phyloP scores from a whole-genome alignment of 2,797 vertebrate genomes.

The Chiloscyllium punctatum region DNA sequence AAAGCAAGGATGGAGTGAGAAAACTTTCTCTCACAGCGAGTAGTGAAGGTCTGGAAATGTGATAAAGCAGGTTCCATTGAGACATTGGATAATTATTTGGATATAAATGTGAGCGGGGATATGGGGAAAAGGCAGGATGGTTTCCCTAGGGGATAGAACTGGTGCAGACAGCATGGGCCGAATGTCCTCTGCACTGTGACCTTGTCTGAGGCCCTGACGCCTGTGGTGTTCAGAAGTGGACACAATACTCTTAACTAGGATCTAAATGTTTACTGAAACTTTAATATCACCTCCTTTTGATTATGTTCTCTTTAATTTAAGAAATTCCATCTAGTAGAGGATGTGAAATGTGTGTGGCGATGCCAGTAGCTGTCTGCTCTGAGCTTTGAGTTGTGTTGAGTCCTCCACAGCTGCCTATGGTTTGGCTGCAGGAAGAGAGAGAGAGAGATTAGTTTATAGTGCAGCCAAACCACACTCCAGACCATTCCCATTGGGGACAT shows the following conservation, averaged over 20 bases:
- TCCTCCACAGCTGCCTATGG: not conserved
- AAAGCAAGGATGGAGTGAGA: too few relatives aligned
- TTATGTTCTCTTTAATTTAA: not conserved
- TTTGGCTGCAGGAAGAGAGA: not conserved
- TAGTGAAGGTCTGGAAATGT: too few relatives aligned
- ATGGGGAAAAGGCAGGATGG: too few relatives aligned
- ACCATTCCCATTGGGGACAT: conserved; percentile 41
- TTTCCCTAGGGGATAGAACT: too few relatives aligned
- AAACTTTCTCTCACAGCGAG: too few relatives aligned
- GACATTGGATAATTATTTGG: too few relatives aligned
- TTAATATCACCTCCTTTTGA: not conserved
- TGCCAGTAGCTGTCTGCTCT: not conserved
- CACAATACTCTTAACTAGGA: not conserved
- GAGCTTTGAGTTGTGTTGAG: not conserved
- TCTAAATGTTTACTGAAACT: not conserved
- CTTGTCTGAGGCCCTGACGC: not conserved
- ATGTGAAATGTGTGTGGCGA: not conserved
- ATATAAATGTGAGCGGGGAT: too few relatives aligned
- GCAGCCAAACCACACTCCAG: not conserved
- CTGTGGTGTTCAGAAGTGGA: not conserved
- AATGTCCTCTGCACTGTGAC: too few relatives aligned
- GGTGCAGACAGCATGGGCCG: too few relatives aligned
- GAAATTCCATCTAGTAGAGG: not conserved
- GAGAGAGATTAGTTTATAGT: not conserved
- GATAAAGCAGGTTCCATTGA: too few relatives aligned